Percentiles rank a stretch among this genome's conserved stretches.
Conservation (phyloP, 2,797 vertebrate species). For the Falco concolor region DNA sequence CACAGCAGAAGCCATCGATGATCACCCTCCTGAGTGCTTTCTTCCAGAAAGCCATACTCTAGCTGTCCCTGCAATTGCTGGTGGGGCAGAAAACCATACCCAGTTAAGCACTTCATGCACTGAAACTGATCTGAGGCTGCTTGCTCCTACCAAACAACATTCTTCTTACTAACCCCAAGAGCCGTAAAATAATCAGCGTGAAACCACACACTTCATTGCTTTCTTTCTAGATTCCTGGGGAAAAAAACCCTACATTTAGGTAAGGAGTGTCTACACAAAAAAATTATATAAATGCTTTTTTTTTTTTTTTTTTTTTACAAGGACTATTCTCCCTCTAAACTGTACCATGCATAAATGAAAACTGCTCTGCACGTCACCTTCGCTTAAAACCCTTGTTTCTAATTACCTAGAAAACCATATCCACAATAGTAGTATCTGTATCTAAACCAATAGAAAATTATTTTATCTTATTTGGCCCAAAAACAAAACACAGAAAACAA, state of each 20-base stretch:
- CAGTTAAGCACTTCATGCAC: rapidly evolving
- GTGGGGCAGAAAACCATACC: neutral
- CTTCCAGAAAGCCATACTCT: neutral
- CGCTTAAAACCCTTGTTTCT: neutral
- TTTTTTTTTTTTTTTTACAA: neutral
- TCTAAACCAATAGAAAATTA: neutral
- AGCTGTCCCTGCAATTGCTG: neutral
- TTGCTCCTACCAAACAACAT: neutral
- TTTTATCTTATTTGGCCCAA: neutral
- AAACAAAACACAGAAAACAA: neutral
- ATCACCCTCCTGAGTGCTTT: neutral
- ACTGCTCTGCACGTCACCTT: neutral
- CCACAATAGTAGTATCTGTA: neutral
- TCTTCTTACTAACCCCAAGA: neutral
- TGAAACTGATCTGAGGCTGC: neutral
- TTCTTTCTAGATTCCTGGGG: neutral
- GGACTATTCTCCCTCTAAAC: neutral
- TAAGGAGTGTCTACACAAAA: neutral
- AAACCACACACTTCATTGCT: neutral
- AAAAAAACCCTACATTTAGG: neutral
- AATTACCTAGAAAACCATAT: neutral
- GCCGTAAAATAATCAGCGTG: neutral
- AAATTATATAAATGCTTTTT: neutral
- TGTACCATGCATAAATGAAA: neutral
- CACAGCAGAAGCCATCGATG: neutral